Percentiles rank a stretch among this genome's conserved stretches.
phyloP scores from a whole-genome alignment of 2,797 vertebrate species.

The Periophthalmus magnuspinnatus region DNA sequence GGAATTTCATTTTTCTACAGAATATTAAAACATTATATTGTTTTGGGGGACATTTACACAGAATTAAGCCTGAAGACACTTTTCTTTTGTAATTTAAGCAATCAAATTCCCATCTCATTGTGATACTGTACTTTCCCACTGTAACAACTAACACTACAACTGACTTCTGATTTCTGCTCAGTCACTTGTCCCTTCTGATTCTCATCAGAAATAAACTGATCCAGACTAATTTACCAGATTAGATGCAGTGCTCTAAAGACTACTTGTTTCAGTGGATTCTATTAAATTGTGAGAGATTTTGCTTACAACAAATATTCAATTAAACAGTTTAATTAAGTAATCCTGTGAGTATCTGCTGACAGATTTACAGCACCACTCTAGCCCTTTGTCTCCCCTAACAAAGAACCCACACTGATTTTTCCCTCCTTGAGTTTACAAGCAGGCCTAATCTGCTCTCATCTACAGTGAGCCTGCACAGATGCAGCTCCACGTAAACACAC shows the following conservation, averaged over 20 bases:
- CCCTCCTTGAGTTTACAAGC: conserved; percentile 45
- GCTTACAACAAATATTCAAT: background rate
- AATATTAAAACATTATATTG: background rate
- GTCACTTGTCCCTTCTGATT: no score
- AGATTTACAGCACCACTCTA: conserved; percentile 22
- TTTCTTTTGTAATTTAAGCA: no score
- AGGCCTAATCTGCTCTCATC: conserved; percentile 42
- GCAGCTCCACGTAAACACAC: conserved; percentile 46
- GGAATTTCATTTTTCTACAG: background rate
- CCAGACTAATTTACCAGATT: background rate
- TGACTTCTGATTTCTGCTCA: no score
- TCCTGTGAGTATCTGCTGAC: background rate
- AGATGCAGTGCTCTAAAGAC: background rate
- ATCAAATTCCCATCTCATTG: no score
- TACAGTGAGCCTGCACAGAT: conserved; percentile 45
- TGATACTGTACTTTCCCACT: background rate
- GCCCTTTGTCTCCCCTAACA: conserved; percentile 35
- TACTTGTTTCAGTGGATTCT: background rate
- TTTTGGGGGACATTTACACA: background rate
- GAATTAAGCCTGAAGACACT: no score
- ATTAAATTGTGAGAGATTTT: background rate
- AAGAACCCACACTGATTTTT: conserved; percentile 32
- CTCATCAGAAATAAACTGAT: background rate
- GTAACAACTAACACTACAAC: background rate
- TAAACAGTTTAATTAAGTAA: conserved; percentile 1